Base-by-base conservation (phyloP, 2,797 vertebrate genomes). In the Melanotaenia trifasciata region DNA sequence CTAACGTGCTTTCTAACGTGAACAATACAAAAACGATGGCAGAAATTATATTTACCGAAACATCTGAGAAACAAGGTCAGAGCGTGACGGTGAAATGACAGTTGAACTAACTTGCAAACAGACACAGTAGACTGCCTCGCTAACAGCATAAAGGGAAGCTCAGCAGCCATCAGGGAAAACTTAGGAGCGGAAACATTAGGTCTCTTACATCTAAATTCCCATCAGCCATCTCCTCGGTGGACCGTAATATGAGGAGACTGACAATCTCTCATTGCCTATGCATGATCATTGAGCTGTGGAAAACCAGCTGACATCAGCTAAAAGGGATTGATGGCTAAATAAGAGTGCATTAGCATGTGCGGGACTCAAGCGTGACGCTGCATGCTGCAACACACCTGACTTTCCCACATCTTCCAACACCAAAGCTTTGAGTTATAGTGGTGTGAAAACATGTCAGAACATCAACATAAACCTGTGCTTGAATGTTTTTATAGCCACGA, bases 281-380 rank as follows among this genome's bases (percentile, higher is more conserved):
- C 72, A 88, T 81, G 84, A 85, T 69, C 61, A 43, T 20, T 58
- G 66, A 79, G 82, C 79, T 28, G 35, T 64, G 51, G 40, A 78
- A 67, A 79, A 80, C 18, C 59, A 51, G 85, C 87, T 86, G 90
- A 91, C 91, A 81, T 86, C 79, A 61, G 83, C 87, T 77, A 72
- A 83, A 70, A 26, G 62, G 71, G 81, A 90, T 76, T 91, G 89
- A 94, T 92, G 72, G 76, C 76, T 83, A 85, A 86, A 90, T 90
- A 86, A 89, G 76, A 87, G 79, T 67, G 51, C 78, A 88, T 89
- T 81, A 81, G 79, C 83, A 77, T 76, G 68, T 8, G 66, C 11
- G 73, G 16, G 74, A 81, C 76, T 78, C 43, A 57, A 63, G 71
- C 58, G 33, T 82, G 67, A 65, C 32, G 26, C 26, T n/a, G 51